phyloP scores from a whole-genome alignment of 2,888 invertebrate genomes.

The Caprella mutica region DNA sequence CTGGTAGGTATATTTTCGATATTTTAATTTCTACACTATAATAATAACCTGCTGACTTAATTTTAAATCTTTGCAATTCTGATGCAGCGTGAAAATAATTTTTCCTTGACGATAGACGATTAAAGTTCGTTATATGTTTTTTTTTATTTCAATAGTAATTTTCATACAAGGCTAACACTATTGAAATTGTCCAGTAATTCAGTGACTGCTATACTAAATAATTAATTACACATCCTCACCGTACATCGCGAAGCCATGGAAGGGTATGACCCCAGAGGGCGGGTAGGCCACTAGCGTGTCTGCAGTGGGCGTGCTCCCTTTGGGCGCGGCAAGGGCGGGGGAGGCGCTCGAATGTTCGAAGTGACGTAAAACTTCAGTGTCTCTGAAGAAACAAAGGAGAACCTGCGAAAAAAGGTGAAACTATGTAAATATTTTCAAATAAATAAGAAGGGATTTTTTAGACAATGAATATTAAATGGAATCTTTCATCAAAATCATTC shows the following conservation, averaged over 20 bases:
- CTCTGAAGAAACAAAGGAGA: constrained; percentile 82
- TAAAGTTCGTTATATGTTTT: too few species aligned
- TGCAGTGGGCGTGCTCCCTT: constrained; percentile 21
- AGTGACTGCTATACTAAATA: neutral
- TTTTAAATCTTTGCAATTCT: too few species aligned
- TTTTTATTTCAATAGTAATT: neutral
- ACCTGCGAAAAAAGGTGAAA: constrained; percentile 47
- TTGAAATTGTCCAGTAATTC: neutral
- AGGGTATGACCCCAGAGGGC: constrained; percentile 88
- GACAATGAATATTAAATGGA: too few species aligned
- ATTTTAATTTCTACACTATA: too few species aligned
- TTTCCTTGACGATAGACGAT: too few species aligned
- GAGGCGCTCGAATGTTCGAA: constrained; percentile 30
- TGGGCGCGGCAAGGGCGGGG: constrained; percentile 29
- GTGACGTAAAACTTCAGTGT: constrained; percentile 45
- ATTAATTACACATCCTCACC: constrained; percentile 50
- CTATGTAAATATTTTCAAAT: too few species aligned
- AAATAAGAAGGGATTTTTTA: too few species aligned
- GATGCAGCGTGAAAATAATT: too few species aligned
- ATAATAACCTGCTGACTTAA: too few species aligned
- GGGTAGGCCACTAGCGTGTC: constrained; percentile 57
- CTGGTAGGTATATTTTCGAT: too few species aligned
- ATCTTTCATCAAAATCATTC: too few species aligned
- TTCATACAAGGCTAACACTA: neutral
- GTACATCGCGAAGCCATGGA: constrained; percentile 96